Evolutionary conservation across 2,888 invertebrate genomes (phyloP), one percentile per base, ranked within the genome.

Genomic region (Plagiodera versicolora): DNA sequence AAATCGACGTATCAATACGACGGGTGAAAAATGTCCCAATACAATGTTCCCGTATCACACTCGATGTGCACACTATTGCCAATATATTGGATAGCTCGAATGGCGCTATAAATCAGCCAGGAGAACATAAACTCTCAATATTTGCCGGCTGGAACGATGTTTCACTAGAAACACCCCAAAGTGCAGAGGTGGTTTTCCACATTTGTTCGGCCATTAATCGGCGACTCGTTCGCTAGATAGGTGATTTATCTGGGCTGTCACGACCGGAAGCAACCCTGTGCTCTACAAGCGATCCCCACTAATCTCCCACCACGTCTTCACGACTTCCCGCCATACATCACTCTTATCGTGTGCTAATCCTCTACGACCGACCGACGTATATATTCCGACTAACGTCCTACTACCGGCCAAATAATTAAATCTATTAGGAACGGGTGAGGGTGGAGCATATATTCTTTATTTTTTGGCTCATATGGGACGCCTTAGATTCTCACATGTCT

Each of bases 151-250:
- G 64, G 67, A 66, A 65, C 70, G 70, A 70, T 70, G 69, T 70
- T 71, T 68, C 68, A 72, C 68, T 66, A 67, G 70, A 70, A 68
- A 71, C 67, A 69, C 67, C 70, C 71, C 68, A 75, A 75, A 77
- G 76, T 76, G 75, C 75, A 75, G 76, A 76, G 78, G 78, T 77
- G 77, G 77, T 78, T 79, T 78, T 79, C 77, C 78, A 77, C 79
- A 80, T 79, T 80, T 80, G 79, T 77, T 77, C 76, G 75, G 67
- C 77, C 79, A 79, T 80, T 80, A 79, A 79, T 80, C 79, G 78
- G 72, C 71, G 68, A 70, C 69, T 69, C 66, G 60, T 70, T 69
- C 66, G 60, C 70, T 68, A 68, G 71, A 70, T 71, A 71, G 77
- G 77, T 79, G 79, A 79, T 79, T 80, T 80, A 80, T 77, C 76